Evolutionary conservation across 2,888 invertebrate genomes (phyloP).

Genomic region (Nudaria mundana): DNA sequence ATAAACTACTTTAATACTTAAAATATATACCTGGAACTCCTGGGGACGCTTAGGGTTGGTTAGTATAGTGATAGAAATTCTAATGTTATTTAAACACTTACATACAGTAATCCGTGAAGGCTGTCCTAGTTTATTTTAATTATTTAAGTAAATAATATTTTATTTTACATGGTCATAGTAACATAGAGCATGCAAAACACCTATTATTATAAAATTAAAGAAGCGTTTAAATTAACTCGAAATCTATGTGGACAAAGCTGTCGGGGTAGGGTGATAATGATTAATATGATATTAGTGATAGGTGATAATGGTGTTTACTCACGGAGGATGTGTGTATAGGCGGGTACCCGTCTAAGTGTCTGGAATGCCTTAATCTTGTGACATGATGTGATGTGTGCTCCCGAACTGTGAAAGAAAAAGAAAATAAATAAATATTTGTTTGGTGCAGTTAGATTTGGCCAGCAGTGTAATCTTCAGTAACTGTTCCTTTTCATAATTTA

Average conservation of each 20-base stretch:
- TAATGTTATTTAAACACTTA: constrained; percentile 21
- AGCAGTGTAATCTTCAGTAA: constrained; percentile 1
- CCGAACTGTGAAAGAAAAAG: constrained; percentile 55
- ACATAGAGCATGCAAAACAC: constrained; percentile 44
- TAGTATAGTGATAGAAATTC: constrained; percentile 11
- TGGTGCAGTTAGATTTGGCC: neutral
- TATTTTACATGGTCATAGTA: constrained; percentile 6
- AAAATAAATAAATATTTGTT: neutral
- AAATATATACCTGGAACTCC: constrained; percentile 26
- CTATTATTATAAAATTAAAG: constrained; percentile 46
- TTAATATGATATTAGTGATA: constrained; percentile 21
- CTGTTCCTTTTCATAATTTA: too few species aligned
- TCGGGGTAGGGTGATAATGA: constrained; percentile 41
- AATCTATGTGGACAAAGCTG: constrained; percentile 66
- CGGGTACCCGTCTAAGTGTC: constrained; percentile 61
- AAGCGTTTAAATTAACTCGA: constrained; percentile 64
- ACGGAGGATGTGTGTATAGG: constrained; percentile 63
- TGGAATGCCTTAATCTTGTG: constrained; percentile 69
- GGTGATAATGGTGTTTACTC: constrained; percentile 45
- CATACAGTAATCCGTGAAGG: constrained; percentile 27
- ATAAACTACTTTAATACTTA: constrained; percentile 4
- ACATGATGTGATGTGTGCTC: constrained; percentile 67
- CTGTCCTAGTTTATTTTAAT: constrained; percentile 14
- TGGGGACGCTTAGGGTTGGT: constrained; percentile 23
- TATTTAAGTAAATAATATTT: constrained; percentile 1